phyloP scores from a whole-genome alignment of 1,140 invertebrate species.

The Trichogramma pretiosum region DNA sequence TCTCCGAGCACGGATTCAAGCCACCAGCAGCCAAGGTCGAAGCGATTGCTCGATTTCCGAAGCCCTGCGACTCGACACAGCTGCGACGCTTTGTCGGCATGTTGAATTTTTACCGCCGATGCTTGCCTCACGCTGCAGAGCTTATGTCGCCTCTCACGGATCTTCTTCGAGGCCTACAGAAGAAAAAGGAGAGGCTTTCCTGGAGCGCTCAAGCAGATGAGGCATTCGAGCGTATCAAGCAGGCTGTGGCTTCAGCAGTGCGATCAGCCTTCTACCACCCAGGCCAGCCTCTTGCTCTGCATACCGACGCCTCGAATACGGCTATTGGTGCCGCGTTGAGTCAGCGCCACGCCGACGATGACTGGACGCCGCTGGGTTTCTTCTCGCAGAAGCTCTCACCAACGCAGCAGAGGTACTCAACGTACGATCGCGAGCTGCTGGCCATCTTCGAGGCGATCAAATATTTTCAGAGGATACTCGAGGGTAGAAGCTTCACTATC shows the following conservation, averaged over 20 bases:
- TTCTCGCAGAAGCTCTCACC: neutral
- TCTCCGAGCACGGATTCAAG: neutral
- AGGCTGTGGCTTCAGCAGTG: neutral
- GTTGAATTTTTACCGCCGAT: neutral
- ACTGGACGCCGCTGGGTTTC: neutral
- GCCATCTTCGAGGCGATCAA: conserved; percentile 17
- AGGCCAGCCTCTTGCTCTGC: neutral
- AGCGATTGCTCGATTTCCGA: neutral
- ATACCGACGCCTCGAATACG: neutral
- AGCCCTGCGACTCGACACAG: too few species aligned
- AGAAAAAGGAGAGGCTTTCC: neutral
- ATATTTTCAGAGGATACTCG: conserved; percentile 6
- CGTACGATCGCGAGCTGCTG: conserved; percentile 28
- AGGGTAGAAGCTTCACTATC: conserved; percentile 10
- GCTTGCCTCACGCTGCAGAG: neutral
- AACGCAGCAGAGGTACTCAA: conserved; percentile 12
- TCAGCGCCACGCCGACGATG: neutral
- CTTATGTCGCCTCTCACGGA: neutral
- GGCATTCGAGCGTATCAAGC: neutral
- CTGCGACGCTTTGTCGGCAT: neutral
- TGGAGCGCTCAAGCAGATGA: neutral
- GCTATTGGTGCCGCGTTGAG: neutral
- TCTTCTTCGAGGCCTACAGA: neutral
- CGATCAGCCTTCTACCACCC: neutral
- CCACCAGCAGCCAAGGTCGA: neutral